Evolutionary conservation across 1,140 invertebrate genomes (phyloP), one percentile per base, ranked within the genome.

Genomic region (Leucophenga varia): DNA sequence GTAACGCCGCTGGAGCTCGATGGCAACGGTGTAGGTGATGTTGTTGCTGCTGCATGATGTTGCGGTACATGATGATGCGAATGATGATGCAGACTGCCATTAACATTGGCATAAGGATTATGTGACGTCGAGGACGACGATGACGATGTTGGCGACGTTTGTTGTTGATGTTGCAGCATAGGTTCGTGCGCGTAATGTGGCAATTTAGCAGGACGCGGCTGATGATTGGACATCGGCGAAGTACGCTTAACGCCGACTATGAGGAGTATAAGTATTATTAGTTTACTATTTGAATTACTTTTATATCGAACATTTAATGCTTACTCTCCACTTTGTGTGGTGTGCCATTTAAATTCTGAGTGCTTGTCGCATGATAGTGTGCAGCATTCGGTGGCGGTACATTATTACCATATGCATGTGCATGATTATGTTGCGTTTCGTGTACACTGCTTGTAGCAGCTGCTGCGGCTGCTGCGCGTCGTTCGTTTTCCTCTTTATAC

Each of bases 401-500:
- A 43, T 58, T 53, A 34, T 69, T 61, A 1, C 48, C 47, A 38
- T 55, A 19, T 65, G 59, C 1, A 45, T 34, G 12, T 46, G 18
- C 51, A 65, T 49, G 9, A 46, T 52, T 22, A 30, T 38, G 43
- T 17, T 17, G 43, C n/a, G n/a, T n/a, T n/a, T n/a, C n/a, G n/a
- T n/a, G n/a, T n/a, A 49, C 10, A 31, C 10, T 9, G 47, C 25
- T 4, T 9, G 61, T 47, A 1, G 64, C 61, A 7, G 61, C 69
- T 13, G 69, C 59, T 1, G 68, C 59, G 0, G 64, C 51, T 5
- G 64, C 42, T 43, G 72, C 63, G 9, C 64, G 59, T 46, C 63
- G 77, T 64, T 79, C 78, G 32, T 70, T 77, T 55, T 81, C 82
- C 61, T 79, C 79, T 55, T 84, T 82, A 16, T 81, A 81, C 57